These are phyloP conservation scores for Hippoglossus stenolepis DNA, from an alignment of 2,113 vertebrate genomes.

Conservation along the genomic window DNA sequence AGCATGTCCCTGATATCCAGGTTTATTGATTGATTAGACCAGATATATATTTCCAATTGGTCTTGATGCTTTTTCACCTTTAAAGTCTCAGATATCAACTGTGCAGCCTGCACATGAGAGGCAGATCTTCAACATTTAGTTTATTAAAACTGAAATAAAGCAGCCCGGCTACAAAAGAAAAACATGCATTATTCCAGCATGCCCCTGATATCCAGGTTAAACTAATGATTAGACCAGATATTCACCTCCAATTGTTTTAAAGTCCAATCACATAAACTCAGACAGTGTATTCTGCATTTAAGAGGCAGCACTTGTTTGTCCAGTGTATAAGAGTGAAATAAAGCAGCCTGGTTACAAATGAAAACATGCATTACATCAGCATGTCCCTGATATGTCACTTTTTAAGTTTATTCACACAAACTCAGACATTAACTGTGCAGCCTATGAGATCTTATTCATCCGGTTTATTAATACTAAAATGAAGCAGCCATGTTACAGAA, in stretches of 20 bases:
- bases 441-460: background rate
- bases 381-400: conserved; percentile 3
- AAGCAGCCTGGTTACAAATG: background rate
- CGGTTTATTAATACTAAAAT: conserved; percentile 2
- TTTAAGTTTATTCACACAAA: conserved; percentile 8
- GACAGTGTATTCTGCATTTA: no score
- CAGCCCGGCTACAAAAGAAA: no score
- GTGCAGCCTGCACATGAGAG: background rate
- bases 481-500: conserved; percentile 1
- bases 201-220: background rate
- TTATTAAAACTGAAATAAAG: conserved; percentile 1
- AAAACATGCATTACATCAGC: background rate
- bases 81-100: conserved; percentile 8
- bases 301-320: no score
- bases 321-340: no score
- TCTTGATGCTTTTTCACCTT: conserved; percentile 8
- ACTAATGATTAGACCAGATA: no score
- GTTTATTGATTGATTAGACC: background rate
- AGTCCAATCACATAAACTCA: no score
- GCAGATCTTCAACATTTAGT: background rate
- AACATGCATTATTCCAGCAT: background rate
- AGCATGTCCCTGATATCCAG: background rate
- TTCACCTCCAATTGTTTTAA: no score
- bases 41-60: no score
- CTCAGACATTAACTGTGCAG: background rate